Conservation (phyloP, 2,888 invertebrate species). For the Anthoptus insignis region DNA sequence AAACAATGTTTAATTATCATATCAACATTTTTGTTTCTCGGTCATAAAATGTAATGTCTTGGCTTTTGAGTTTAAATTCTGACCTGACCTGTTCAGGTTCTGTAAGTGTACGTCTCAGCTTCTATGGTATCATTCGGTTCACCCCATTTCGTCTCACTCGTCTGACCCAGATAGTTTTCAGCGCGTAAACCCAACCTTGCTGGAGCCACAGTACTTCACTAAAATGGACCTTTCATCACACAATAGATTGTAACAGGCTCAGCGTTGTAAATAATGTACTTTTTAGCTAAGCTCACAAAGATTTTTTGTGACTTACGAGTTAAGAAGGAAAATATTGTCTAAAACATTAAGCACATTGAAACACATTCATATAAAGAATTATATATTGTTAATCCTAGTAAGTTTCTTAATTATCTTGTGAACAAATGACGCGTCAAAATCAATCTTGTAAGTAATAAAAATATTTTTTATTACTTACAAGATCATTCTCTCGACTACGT, state of each 20-base stretch:
- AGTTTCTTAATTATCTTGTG: too few species aligned
- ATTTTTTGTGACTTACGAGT: too few species aligned
- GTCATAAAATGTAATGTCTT: background rate
- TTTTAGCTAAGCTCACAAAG: too few species aligned
- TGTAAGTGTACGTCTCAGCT: conserved; percentile 23
- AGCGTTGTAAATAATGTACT: background rate
- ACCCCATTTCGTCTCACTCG: conserved; percentile 51
- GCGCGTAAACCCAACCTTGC: conserved; percentile 40
- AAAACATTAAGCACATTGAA: too few species aligned
- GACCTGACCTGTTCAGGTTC: background rate
- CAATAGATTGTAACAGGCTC: background rate
- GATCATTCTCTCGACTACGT: too few species aligned
- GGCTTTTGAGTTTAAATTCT: background rate
- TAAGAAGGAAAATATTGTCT: too few species aligned
- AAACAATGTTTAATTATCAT: background rate
- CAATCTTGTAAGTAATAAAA: too few species aligned
- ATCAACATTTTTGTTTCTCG: background rate
- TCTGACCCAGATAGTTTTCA: conserved; percentile 42
- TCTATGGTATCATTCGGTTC: conserved; percentile 63
- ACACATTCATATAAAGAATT: too few species aligned
- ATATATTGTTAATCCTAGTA: too few species aligned
- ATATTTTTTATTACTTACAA: too few species aligned
- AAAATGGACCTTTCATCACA: conserved; percentile 25
- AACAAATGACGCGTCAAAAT: too few species aligned
- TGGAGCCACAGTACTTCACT: conserved; percentile 23